Base-by-base conservation (phyloP, 1,140 invertebrate genomes). In the Metaphire vulgaris region DNA sequence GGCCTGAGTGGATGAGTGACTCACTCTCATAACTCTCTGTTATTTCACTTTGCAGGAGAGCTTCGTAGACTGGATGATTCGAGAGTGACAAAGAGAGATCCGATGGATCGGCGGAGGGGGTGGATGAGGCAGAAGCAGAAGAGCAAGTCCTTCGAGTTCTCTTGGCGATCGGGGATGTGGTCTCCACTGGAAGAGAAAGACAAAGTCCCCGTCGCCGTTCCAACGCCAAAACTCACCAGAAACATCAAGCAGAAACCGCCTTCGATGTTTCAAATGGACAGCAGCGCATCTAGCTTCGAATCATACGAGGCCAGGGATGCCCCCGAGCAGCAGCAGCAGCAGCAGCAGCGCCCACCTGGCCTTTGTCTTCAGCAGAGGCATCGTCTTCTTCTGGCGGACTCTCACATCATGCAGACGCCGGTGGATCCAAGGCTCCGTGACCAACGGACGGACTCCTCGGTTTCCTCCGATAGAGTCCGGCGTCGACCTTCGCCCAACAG, bases 121-220 rank as follows among this genome's bases (percentile, higher is more conserved):
- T 76, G 74, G 74, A 26, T 76, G 66, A 76, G 70, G 30, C 67
- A 76, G 28, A 76, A 76, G 68, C 74, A 76, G 68, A 65, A 66
- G 33, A 76, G 74, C 34, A 76, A 76, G 66, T 76, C 74, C 15
- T 76, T 66, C n/a, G 74, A 76, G 29, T 76, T 76, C 68, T 76
- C 67, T 6, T 76, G 74, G 74, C 66, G 74, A 29, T 31, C 28
- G 2, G 74, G 74, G n/a, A 76, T 76, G 74, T 76, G 74, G 74
- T 68, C 56, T 29, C 74, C 74, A 1, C 33, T 76, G 28, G 74
- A 76, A 15, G 74, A 76, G 65, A 69, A 26, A 31, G 70, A 69
- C 30, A 32, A 34, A 26, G 66, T 65, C 28, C 69, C 30, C 66
- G 70, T 70, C 33, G 30, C 29, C 29, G 67, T 70, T 72, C 74